Base-by-base conservation (phyloP, 2,113 vertebrate species). In the Micronycteris hirsuta region DNA sequence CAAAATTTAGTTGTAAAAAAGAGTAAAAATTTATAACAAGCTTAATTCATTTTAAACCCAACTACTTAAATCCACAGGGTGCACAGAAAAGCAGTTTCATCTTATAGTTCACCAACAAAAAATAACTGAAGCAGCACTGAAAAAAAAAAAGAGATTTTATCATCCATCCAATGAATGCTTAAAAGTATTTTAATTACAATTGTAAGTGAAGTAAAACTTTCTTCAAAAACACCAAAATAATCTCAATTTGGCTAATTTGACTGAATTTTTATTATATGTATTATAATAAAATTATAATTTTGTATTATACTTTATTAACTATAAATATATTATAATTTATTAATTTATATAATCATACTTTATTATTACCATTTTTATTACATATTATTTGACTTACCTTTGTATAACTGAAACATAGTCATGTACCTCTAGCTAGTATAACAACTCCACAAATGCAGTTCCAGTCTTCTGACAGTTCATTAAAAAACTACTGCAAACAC, bases 1-100 rank as follows among this genome's bases (percentile, higher is more conserved):
- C 74, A 96, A 92, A 80, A 90, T 80, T 91, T 11, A 91, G 54
- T 73, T 84, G 71, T 81, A 84, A 12, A 74, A 82, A 91, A 78
- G 70, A 7, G 20, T 73, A 28, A 78, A 87, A 86, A 41, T 93
- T 49, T 9, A 4, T 41, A 73, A 76, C 2, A 56, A 43, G 65
- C 4, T 52, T 33, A 61, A 47, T 93, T 93, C 58, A 77, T 24
- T 93, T 93, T 78, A 49, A 80, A 82, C 41, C 73, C 80, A 82
- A 73, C 17, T 63, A 65, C 2, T 96, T 97, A 95, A 84, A 94
- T 49, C 22, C 47, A 96, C 1, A 86, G n/a, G 17, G 6, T 43
- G 6, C 28, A 74, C 1, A 58, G 43, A 85, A 93, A 81, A 70
- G 28, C n/a, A 78, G 10, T 92, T 68, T 68, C 19, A n/a, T 89